phyloP scores from a whole-genome alignment of 2,797 vertebrate species.

The Ciconia nigra region DNA sequence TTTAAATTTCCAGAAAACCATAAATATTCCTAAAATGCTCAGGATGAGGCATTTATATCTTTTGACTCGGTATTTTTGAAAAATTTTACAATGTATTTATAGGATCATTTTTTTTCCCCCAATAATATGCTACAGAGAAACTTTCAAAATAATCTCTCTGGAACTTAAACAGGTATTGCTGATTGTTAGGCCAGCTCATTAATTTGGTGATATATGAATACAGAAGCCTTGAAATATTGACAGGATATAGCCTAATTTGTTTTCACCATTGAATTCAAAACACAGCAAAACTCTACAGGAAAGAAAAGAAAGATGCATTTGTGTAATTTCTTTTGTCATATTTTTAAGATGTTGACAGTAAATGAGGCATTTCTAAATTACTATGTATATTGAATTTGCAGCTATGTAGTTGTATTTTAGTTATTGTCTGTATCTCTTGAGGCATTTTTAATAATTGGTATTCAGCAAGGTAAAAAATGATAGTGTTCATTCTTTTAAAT shows the following conservation, averaged over 20 bases:
- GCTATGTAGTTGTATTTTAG: not conserved
- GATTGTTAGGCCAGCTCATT: not conserved
- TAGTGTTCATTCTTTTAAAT: not conserved
- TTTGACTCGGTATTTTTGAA: not conserved
- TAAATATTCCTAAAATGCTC: not conserved
- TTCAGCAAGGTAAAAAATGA: not conserved
- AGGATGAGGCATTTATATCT: not conserved
- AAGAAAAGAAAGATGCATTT: not conserved
- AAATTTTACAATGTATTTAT: not conserved
- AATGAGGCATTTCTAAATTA: not conserved
- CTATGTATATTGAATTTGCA: not conserved
- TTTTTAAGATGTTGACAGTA: not conserved
- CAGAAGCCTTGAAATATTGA: not conserved
- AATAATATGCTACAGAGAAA: not conserved
- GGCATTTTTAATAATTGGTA: not conserved
- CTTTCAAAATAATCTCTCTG: not conserved
- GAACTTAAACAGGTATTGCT: not conserved
- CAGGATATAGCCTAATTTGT: not conserved
- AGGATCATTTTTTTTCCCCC: fast-evolving
- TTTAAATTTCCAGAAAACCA: not conserved
- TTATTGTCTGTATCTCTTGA: not conserved
- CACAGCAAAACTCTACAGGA: not conserved
- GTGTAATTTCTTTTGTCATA: not conserved
- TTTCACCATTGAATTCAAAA: not conserved
- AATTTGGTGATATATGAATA: not conserved